phyloP scores from a whole-genome alignment of 2,797 vertebrate genomes.

The Cichlasoma orientale region DNA sequence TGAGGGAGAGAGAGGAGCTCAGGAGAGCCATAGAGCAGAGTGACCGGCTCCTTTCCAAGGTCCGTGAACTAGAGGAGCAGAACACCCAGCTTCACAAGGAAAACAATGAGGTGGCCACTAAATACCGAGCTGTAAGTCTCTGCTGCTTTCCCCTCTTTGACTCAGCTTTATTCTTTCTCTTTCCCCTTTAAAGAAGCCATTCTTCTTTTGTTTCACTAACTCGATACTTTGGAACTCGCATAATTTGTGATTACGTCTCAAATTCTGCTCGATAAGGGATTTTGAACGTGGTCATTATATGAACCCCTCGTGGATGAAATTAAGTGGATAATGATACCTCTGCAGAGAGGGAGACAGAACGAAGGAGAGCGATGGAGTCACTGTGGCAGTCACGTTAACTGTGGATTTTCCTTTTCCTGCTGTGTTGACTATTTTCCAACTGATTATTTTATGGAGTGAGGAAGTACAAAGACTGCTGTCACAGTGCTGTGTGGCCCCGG shows the following conservation, averaged over 20 bases:
- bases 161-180: neutral
- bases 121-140: constrained; percentile 75
- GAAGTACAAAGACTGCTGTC: constrained; percentile 19
- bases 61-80: constrained; percentile 73
- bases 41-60: constrained; percentile 69
- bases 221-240: constrained; percentile 20
- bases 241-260: constrained; percentile 41
- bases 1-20: constrained; percentile 81
- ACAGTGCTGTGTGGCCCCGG: constrained; percentile 8
- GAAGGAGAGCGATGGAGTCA: constrained; percentile 26
- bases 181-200: neutral
- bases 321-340: constrained; percentile 67
- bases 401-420: constrained; percentile 65
- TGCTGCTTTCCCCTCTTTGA: constrained; percentile 17
- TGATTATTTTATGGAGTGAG: constrained; percentile 55
- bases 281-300: constrained; percentile 61
- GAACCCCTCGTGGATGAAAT: constrained; percentile 49
- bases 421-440: constrained; percentile 61
- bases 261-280: constrained; percentile 65
- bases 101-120: constrained; percentile 66
- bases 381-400: constrained; percentile 29
- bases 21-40: constrained; percentile 76
- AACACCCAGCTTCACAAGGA: constrained; percentile 69
- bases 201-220: constrained; percentile 37
- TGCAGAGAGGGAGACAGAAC: constrained; percentile 22